These are phyloP conservation scores for Musca domestica DNA, from an alignment of 1,140 invertebrate genomes.

Conservation along the genomic window DNA sequence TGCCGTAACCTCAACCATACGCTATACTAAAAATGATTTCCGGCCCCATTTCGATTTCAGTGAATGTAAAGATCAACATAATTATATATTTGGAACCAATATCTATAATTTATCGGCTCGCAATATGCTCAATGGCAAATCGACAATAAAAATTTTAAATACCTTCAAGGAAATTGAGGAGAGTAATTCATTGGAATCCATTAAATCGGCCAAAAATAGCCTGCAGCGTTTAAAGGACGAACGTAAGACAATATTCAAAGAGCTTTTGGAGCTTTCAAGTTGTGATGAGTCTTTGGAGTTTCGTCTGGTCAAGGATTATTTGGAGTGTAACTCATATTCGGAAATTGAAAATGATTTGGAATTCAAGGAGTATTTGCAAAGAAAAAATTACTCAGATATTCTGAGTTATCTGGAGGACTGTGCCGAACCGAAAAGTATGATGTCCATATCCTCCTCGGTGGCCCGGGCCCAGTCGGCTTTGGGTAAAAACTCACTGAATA, in stretches of 20 bases:
- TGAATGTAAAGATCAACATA: slow-evolving; percentile 22
- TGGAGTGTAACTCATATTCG: slow-evolving; percentile 45
- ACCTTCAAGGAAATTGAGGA: slow-evolving; percentile 37
- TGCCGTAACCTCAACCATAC: background rate
- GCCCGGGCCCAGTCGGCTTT: slow-evolving; percentile 39
- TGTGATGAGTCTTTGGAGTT: slow-evolving; percentile 45
- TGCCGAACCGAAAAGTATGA: slow-evolving; percentile 34
- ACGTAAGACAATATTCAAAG: slow-evolving; percentile 42
- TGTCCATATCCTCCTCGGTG: slow-evolving; percentile 39
- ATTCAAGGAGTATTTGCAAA: slow-evolving; percentile 44
- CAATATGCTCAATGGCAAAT: slow-evolving; percentile 41
- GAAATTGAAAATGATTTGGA: slow-evolving; percentile 46
- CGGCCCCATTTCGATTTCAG: slow-evolving; percentile 28
- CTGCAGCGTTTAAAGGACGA: slow-evolving; percentile 40
- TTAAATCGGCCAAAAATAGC: slow-evolving; percentile 27
- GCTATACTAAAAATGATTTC: slow-evolving; percentile 35
- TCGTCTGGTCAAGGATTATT: slow-evolving; percentile 43
- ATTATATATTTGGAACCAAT: slow-evolving; percentile 43
- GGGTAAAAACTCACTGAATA: slow-evolving; percentile 34
- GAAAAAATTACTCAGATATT: slow-evolving; percentile 46
- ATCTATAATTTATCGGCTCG: slow-evolving; percentile 40
- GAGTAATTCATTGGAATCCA: background rate
- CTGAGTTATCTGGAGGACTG: slow-evolving; percentile 42
- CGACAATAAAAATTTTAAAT: slow-evolving; percentile 39
- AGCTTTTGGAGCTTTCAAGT: slow-evolving; percentile 44